phyloP scores from a whole-genome alignment of 2,888 invertebrate genomes.

The Cybosia mesomella region DNA sequence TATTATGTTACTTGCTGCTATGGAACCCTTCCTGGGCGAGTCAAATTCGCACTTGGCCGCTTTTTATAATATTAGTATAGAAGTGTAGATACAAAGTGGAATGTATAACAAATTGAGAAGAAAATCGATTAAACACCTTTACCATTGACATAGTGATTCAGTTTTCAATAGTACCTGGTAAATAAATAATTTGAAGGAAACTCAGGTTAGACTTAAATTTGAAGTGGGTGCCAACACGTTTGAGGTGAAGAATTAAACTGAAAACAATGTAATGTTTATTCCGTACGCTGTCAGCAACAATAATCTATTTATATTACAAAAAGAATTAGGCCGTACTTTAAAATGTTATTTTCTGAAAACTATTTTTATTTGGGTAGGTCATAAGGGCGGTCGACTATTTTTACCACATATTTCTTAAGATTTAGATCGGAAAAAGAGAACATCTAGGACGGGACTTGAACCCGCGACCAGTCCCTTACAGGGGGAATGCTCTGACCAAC shows the following conservation, averaged over 20 bases:
- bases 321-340: slow-evolving; percentile 13
- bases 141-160: slow-evolving; percentile 26
- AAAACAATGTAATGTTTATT: slow-evolving; percentile 39
- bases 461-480: no score
- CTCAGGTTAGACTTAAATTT: slow-evolving; percentile 37
- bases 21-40: no score
- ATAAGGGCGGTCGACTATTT: background rate
- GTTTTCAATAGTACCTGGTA: slow-evolving; percentile 29
- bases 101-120: background rate
- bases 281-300: slow-evolving; percentile 23
- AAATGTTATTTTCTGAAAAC: slow-evolving; percentile 10
- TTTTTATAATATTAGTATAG: no score
- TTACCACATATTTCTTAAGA: background rate
- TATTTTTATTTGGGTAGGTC: slow-evolving; percentile 1
- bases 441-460: no score
- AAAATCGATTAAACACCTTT: background rate
- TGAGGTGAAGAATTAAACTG: slow-evolving; percentile 28
- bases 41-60: no score
- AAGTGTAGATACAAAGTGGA: no score
- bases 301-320: slow-evolving; percentile 23
- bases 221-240: slow-evolving; percentile 40
- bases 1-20: no score
- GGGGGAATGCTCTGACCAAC: no score
- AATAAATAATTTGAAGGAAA: slow-evolving; percentile 27
- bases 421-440: no score